Percentiles rank a stretch among this genome's conserved stretches.
Conservation (phyloP, 2,888 invertebrate genomes). For the Sarcophaga variegata region DNA sequence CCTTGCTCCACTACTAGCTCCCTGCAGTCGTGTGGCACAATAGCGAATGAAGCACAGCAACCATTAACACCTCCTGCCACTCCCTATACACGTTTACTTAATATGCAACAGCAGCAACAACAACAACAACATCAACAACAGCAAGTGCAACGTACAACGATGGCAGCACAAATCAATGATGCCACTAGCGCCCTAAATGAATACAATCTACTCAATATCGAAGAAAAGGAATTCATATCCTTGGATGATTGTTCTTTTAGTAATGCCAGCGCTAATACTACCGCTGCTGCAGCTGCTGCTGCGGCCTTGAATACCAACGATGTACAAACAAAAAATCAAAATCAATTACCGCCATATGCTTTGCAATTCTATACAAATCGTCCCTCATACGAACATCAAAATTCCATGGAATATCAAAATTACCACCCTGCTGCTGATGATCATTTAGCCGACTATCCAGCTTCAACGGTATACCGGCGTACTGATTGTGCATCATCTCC, state of each 20-base stretch:
- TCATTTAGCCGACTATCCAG: constrained; percentile 28
- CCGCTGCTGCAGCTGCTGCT: neutral
- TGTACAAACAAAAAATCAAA: constrained; percentile 46
- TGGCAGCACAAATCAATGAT: constrained; percentile 59
- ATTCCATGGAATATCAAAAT: constrained; percentile 65
- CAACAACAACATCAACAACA: constrained; percentile 69
- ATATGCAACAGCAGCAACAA: constrained; percentile 58
- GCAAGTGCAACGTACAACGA: constrained; percentile 73
- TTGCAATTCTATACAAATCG: constrained; percentile 59
- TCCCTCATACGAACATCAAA: constrained; percentile 46
- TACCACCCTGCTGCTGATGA: constrained; percentile 63
- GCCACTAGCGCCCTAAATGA: constrained; percentile 67
- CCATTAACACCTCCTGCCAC: constrained; percentile 81
- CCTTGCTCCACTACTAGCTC: constrained; percentile 80
- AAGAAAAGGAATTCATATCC: constrained; percentile 76
- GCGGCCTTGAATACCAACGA: constrained; percentile 37
- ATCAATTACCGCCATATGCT: constrained; percentile 62
- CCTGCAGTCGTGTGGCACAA: constrained; percentile 75
- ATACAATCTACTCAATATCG: constrained; percentile 76
- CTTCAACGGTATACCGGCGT: constrained; percentile 44
- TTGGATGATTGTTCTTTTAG: constrained; percentile 70
- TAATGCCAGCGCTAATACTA: constrained; percentile 18
- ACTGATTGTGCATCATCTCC: constrained; percentile 69
- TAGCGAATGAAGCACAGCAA: constrained; percentile 73
- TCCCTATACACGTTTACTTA: constrained; percentile 73